Conservation (phyloP, 2,113 vertebrate species). For the Rhipidura dahli region DNA sequence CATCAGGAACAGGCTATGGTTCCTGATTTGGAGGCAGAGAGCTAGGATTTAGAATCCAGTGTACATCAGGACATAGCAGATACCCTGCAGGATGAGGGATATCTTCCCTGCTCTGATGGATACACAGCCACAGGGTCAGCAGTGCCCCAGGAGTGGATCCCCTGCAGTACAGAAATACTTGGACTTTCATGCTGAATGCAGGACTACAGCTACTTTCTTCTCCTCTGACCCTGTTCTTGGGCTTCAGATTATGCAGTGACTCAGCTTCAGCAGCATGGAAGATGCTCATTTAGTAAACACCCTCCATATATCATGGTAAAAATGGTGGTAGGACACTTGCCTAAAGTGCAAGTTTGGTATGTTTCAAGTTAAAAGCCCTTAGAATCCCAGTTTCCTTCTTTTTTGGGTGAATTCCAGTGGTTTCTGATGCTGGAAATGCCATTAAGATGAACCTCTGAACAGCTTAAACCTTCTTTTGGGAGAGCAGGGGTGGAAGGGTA, state of each 20-base stretch:
- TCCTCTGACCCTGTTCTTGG: neutral
- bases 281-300: neutral
- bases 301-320: neutral
- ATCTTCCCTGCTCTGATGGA: neutral
- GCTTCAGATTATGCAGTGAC: neutral
- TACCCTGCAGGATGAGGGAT: neutral
- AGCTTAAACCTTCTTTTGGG: neutral
- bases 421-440: neutral
- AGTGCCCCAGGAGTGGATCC: neutral
- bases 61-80: neutral
- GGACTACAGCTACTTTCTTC: neutral
- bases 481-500: neutral
- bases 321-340: neutral
- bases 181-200: neutral
- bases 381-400: neutral
- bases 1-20: neutral
- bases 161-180: neutral
- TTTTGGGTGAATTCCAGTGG: neutral
- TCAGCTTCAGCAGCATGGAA: neutral
- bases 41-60: neutral
- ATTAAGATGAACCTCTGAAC: neutral
- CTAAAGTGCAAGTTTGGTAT: neutral
- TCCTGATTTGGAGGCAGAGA: neutral
- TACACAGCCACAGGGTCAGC: neutral
- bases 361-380: neutral